Evolutionary conservation across 2,113 vertebrate species (phyloP).

Genomic region (Rhinolophus ferrumequinum): DNA sequence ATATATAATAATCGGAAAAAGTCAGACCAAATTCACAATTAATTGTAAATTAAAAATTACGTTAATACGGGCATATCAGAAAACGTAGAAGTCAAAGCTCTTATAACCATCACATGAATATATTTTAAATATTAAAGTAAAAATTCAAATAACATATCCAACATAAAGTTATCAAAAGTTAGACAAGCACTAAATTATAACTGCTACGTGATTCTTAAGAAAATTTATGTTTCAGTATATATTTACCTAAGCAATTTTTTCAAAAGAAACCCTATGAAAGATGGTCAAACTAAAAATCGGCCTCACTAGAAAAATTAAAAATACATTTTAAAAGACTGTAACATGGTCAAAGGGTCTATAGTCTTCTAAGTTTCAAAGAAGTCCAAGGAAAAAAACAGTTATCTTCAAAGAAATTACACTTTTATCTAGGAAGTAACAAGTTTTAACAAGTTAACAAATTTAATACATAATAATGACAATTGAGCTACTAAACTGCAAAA

Average conservation of each 20-base stretch:
- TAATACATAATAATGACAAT: not conserved
- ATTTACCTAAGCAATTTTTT: not conserved
- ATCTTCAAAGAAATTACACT: not conserved
- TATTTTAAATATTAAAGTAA: slow-evolving; percentile 22
- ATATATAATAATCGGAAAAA: not conserved
- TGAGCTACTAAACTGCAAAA: not conserved
- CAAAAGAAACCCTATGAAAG: not conserved
- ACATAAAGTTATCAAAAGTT: not conserved
- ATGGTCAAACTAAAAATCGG: not conserved
- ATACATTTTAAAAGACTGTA: not conserved
- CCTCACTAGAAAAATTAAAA: not conserved
- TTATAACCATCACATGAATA: not conserved
- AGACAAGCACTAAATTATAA: not conserved
- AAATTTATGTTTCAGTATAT: slow-evolving; percentile 27
- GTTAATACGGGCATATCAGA: not conserved
- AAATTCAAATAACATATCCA: not conserved
- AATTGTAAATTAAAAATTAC: slow-evolving; percentile 21
- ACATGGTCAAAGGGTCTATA: not conserved
- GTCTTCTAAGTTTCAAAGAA: not conserved
- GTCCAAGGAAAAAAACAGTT: not conserved
- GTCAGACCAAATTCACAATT: not conserved
- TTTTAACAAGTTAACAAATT: slow-evolving; percentile 31
- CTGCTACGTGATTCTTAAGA: not conserved
- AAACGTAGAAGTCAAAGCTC: not conserved
- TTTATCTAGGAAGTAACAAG: not conserved